A percentile compares a stretch with the other conserved stretches of the same genome.
Conservation (phyloP, 2,113 vertebrate genomes). For the Patagioenas fasciata region DNA sequence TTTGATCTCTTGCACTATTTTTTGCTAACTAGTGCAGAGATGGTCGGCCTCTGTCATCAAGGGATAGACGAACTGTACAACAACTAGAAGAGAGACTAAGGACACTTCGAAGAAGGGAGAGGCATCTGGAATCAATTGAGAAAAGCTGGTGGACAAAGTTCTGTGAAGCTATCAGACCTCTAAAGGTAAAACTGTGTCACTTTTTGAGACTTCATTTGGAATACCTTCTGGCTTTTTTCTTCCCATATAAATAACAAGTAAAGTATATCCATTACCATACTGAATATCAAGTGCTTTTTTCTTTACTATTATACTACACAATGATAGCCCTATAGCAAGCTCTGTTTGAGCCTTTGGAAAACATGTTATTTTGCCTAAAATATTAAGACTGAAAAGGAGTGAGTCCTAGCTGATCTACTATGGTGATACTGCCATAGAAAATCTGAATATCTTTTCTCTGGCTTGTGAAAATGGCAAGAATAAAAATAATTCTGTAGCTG, state of each 20-base stretch:
- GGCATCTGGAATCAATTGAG: slow-evolving; percentile 90
- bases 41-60: slow-evolving; percentile 89
- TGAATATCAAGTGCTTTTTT: background rate
- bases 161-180: slow-evolving; percentile 85
- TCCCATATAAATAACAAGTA: background rate
- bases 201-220: background rate
- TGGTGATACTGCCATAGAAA: background rate
- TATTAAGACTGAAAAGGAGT: background rate
- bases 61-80: slow-evolving; percentile 84
- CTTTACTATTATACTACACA: background rate
- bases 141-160: slow-evolving; percentile 93
- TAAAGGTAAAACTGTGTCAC: slow-evolving; percentile 81
- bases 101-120: slow-evolving; percentile 84
- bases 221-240: background rate
- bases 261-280: background rate
- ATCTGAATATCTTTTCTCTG: background rate
- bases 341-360: background rate
- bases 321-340: background rate
- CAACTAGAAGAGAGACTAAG: slow-evolving; percentile 89
- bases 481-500: background rate
- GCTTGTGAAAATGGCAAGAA: background rate
- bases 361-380: background rate
- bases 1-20: background rate
- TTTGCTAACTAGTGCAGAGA: slow-evolving; percentile 84
- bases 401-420: background rate